Base-by-base conservation (phyloP, 1,140 invertebrate species). In the Atta colombica region DNA sequence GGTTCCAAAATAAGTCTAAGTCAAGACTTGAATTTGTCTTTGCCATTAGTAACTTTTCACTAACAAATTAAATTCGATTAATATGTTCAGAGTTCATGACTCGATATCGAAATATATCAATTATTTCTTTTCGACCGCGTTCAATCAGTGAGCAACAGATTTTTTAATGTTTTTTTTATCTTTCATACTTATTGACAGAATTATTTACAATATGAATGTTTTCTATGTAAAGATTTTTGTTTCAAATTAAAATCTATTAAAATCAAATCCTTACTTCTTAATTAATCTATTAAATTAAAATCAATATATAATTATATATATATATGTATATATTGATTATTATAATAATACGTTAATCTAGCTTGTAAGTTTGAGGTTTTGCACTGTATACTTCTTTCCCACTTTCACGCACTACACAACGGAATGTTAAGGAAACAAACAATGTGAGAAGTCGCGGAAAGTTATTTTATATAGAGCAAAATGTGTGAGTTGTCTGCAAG, bases 351-450 rank as follows among this genome's bases (percentile, higher is more conserved):
- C 35, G 8, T 39, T 39, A 39, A 39, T 39, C 35, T 8, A 39
- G 35, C 35, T 39, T 39, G 35, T 39, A 39, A 49, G 2, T 49
- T 16, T n/a, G 6, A 65, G 28, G 10, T 68, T 39, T 68, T 21
- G 35, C n/a, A 21, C 25, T 25, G 18, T 39, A 35, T 39, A 10
- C 5, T n/a, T 21, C 12, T 25, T 25, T 49, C 21, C 39, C 7
- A 69, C 66, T 69, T 69, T 69, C 21, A 39, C 14, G 21, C n/a
- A 31, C 35, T n/a, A 10, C 65, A 68, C 39, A 68, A n/a, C n/a
- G 39, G 14, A 35, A 16, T 69, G 7, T 51, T 69, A 69, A 12
- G 66, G 66, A 51, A 69, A 51, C 35, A 45, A 45, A 5, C 25
- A 25, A 25, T 3, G 39, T 45, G 21, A 51, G 12, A 39, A 51